Evolutionary conservation across 2,797 vertebrate species (phyloP), one percentile per base, ranked within the genome.

Genomic region (Sciurus vulgaris): DNA sequence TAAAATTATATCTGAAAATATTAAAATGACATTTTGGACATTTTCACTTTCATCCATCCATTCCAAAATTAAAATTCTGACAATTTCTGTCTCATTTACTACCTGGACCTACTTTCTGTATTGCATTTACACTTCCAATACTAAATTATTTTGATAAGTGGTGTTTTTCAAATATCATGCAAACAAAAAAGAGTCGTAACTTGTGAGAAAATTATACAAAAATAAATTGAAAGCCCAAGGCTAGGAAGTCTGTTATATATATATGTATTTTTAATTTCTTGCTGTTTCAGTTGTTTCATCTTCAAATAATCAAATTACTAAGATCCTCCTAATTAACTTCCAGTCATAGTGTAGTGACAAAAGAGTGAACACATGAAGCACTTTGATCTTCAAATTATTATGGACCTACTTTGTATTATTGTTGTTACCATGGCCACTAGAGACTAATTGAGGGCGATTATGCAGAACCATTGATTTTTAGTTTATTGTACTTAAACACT

Each of bases 271-370:
- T 59, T 41, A 56, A 22, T 86, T 76, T 7, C n/a, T 77, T 86
- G 8, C 7, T 59, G 5, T 72, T 95, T 69, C 22, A 93, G 9
- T 89, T 70, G 7, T 87, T 90, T 84, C 17, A 89, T 74, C 26
- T 92, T 85, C 91, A 20, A 93, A 81, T 89, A 93, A 73, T 67
- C 51, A 93, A 38, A 81, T 73, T 86, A 35, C 14, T 51, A 61
- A 92, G 49, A 85, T 54, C 3, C 15, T 87, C 15, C 6, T 73
- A 67, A 92, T 87, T 76, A 93, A 28, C 10, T 65, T 85, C 26
- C 67, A 85, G 3, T 65, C 44, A 84, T 51, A 79, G 4, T 59
- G 4, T 87, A 47, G 28, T 88, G 28, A 73, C 11, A 69, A 44
- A 79, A 93, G 6, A 44, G 28, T 51, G 26, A 89, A 33, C 28